Percentiles rank a stretch among this genome's conserved stretches.
phyloP scores from a whole-genome alignment of 2,113 vertebrate species.

The Microcebus ravelobensis region DNA sequence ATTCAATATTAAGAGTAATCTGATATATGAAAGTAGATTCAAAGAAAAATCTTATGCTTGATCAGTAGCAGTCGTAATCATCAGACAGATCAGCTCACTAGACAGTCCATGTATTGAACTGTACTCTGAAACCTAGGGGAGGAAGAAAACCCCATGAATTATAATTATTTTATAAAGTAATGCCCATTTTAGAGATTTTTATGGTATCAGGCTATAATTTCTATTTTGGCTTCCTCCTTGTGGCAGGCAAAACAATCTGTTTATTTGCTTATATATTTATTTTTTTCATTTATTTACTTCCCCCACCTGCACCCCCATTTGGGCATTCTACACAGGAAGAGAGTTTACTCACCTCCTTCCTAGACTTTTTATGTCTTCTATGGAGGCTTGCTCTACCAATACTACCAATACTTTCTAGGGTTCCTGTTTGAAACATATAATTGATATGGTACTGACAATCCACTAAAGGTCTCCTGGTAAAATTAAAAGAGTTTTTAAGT shows the following conservation, averaged over 20 bases:
- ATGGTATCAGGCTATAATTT: not conserved
- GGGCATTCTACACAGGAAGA: not conserved
- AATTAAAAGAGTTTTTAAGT: not conserved
- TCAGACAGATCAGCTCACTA: not conserved
- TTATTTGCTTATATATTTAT: not conserved
- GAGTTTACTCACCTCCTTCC: not conserved
- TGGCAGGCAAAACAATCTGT: fast-evolving
- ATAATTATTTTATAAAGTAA: not conserved
- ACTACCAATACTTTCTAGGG: not conserved
- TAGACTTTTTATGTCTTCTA: not conserved
- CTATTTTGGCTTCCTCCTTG: not conserved
- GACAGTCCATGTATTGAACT: not conserved
- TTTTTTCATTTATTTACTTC: not conserved
- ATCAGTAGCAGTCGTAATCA: not conserved
- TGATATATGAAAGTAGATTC: not conserved
- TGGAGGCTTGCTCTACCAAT: not conserved
- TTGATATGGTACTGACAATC: not conserved
- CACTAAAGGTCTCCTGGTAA: not conserved
- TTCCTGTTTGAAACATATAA: not conserved
- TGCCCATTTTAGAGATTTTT: not conserved
- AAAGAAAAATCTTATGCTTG: not conserved
- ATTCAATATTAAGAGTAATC: not conserved
- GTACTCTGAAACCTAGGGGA: not conserved
- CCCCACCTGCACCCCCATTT: too few relatives aligned
- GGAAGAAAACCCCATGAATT: not conserved